Evolutionary conservation across 2,113 vertebrate genomes (phyloP).

Genomic region (Zosterops borbonicus): DNA sequence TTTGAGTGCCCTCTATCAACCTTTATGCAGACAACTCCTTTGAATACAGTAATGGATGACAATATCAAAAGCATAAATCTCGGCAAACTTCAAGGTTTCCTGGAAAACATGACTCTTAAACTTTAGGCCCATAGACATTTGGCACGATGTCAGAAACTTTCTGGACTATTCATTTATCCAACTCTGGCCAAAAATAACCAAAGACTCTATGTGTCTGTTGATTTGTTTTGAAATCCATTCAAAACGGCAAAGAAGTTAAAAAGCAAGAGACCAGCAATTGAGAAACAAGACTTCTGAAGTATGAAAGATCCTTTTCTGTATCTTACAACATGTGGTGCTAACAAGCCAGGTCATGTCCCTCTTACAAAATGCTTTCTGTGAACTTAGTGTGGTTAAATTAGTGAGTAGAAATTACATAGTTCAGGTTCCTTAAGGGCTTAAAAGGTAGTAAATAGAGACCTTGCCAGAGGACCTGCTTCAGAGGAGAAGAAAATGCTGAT

Average conservation of each 20-base stretch:
- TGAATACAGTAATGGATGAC: constrained; percentile 77
- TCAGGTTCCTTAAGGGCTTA: constrained; percentile 11
- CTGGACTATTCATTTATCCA: constrained; percentile 78
- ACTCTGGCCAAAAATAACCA: constrained; percentile 78
- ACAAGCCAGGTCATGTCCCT: constrained; percentile 45
- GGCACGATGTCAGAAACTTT: constrained; percentile 76
- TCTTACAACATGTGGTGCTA: constrained; percentile 62
- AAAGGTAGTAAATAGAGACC: background rate
- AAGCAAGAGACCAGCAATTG: constrained; percentile 68
- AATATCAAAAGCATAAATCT: constrained; percentile 73
- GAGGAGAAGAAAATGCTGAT: background rate
- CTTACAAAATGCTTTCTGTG: constrained; percentile 33
- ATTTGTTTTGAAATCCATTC: constrained; percentile 84
- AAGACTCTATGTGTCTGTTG: constrained; percentile 78
- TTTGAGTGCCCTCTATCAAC: constrained; percentile 79
- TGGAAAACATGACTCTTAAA: constrained; percentile 72
- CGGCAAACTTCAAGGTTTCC: constrained; percentile 76
- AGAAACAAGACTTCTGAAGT: constrained; percentile 70
- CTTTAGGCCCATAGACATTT: constrained; percentile 73
- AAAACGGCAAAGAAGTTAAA: constrained; percentile 74
- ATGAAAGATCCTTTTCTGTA: constrained; percentile 70
- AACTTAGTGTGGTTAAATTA: constrained; percentile 28
- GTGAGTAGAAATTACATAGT: background rate
- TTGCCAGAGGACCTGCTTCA: background rate
- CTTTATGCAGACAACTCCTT: constrained; percentile 75